Evolutionary conservation across 2,113 vertebrate species (phyloP).

Genomic region (Periophthalmodon schlosseri): DNA sequence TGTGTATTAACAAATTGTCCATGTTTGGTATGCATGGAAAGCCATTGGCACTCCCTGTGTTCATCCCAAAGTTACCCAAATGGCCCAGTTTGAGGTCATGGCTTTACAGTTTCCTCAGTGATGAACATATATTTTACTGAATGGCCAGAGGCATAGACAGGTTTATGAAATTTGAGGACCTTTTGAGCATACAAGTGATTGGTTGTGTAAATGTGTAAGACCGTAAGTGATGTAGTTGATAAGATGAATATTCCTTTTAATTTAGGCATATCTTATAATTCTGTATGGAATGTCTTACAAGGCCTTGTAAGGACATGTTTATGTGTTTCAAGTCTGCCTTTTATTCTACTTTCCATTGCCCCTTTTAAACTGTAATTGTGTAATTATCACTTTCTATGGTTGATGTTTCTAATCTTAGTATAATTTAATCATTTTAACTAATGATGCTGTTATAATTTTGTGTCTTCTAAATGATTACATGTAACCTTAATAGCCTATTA

Average conservation of each 20-base stretch:
- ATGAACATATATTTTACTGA: conserved; percentile 61
- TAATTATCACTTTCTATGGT: conserved; percentile 64
- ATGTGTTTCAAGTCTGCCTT: conserved; percentile 61
- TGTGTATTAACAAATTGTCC: conserved; percentile 60
- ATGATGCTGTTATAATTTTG: conserved; percentile 58
- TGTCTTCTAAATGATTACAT: conserved; percentile 48
- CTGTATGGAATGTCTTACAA: conserved; percentile 68
- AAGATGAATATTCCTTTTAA: conserved; percentile 59
- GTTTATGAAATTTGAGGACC: conserved; percentile 58
- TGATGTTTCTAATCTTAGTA: conserved; percentile 59
- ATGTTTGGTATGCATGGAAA: conserved; percentile 67
- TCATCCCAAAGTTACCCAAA: conserved; percentile 71
- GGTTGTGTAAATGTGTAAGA: conserved; percentile 63
- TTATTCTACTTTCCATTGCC: conserved; percentile 45
- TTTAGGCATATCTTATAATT: conserved; percentile 55
- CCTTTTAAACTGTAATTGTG: conserved; percentile 45
- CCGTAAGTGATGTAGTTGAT: conserved; percentile 53
- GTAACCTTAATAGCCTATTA: conserved; percentile 47
- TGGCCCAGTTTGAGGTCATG: conserved; percentile 56
- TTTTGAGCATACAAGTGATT: conserved; percentile 52
- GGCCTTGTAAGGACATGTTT: conserved; percentile 60
- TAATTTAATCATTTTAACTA: conserved; percentile 64
- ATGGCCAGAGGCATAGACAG: conserved; percentile 65
- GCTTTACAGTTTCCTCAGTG: conserved; percentile 62
- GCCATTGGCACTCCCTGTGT: conserved; percentile 51